Evolutionary conservation across 2,797 vertebrate genomes (phyloP), one percentile per base, ranked within the genome.

Genomic region (Sibirionetta formosa): DNA sequence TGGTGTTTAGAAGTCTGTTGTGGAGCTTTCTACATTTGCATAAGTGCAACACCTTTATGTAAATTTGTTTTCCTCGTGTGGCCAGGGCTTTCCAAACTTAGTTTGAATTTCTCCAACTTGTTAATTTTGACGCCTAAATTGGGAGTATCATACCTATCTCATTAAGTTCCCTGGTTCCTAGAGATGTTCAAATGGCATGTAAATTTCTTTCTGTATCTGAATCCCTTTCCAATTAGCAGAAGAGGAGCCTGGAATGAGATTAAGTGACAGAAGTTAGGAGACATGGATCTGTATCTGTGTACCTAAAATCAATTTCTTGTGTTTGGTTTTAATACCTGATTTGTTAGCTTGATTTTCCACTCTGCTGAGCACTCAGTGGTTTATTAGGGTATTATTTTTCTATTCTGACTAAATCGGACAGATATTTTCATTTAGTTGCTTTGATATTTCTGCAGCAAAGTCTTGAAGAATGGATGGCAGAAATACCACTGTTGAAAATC

Each of bases 361-460:
- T 84, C 63, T 86, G 9, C 51, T 88, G 70, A 50, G 54, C 20
- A 9, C 26, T 53, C 31, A 54, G 69, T 72, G 58, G 22, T 83
- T 93, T 0, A 1, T 35, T 92, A 46, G 61, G 13, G 9, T 86
- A 46, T 70, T 94, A 26, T 82, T 89, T 94, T 95, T 86, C 53
- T 88, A 77, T 80, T 92, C 57, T 94, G 65, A 60, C 36, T 75
- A 60, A 83, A 65, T 66, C 1, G 1, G 33, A 81, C 31, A 96
- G 91, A 95, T 66, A 51, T 36, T 58, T 92, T 93, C 27, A 35
- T 88, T 61, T 90, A 89, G 70, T 92, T 95, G 26, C 82, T 96
- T 80, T 94, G 76, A 46, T 73, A 75, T 88, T 94, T 95, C 68
- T 94, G 58, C 24, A 79, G 19, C 51, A 50, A 54, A 78, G 23